Evolutionary conservation across 2,888 invertebrate genomes (phyloP).

Genomic region (Bursaphelenchus okinawaensis): DNA sequence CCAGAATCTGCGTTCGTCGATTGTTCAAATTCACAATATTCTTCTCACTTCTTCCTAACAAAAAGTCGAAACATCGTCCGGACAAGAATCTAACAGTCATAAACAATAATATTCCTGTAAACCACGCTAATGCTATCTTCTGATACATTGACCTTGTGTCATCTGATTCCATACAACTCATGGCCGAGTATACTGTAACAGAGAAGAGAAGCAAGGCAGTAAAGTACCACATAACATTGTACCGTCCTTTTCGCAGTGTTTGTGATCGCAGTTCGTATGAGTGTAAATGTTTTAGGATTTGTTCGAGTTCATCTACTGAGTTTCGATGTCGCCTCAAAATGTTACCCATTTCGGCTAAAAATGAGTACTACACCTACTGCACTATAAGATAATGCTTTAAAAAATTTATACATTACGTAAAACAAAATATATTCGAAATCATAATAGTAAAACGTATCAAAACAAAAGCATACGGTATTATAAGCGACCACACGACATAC

Average conservation of each 20-base stretch:
- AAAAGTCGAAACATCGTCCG: constrained; percentile 18
- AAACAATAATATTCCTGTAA: constrained; percentile 14
- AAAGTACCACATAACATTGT: constrained; percentile 9
- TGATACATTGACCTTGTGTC: not conserved
- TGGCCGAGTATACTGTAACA: not conserved
- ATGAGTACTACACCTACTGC: too few species aligned
- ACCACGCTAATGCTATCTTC: constrained; percentile 7
- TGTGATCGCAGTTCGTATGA: not conserved
- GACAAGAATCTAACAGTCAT: not conserved
- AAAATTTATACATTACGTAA: too few species aligned
- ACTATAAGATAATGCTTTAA: too few species aligned
- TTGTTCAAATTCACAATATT: constrained; percentile 19
- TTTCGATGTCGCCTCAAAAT: constrained; percentile 18
- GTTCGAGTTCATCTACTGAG: constrained; percentile 33
- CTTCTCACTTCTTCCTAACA: constrained; percentile 17
- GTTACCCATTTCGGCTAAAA: constrained; percentile 24
- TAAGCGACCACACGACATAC: too few species aligned
- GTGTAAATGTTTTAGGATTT: constrained; percentile 16
- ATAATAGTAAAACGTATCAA: constrained; percentile 9
- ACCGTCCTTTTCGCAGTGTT: not conserved
- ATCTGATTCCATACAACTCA: not conserved
- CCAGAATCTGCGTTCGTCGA: constrained; percentile 66
- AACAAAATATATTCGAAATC: not conserved
- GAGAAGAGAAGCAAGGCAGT: not conserved
- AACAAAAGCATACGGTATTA: too few species aligned